Base-by-base conservation (phyloP, 2,888 invertebrate species). In the Gymnosoma rotundatum region DNA sequence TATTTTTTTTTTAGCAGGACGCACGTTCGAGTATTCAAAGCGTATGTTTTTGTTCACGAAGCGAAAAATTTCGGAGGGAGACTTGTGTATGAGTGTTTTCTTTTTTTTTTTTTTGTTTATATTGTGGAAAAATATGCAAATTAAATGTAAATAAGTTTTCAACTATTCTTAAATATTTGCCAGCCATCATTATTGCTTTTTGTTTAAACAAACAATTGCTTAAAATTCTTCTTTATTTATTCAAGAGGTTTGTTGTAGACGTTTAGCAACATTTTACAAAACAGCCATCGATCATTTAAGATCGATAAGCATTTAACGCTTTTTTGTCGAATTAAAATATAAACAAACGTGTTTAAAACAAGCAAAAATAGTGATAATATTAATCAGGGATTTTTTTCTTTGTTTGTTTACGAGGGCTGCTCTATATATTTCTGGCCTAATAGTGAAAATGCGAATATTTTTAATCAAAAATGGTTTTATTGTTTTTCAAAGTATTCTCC, bases 111-210 rank as follows among this genome's bases (percentile, higher is more conserved):
- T 70, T 32, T 45, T 70, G 60, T 76, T 32, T 32, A 38, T 70
- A 58, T 76, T 42, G 42, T 73, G 76, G 56, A 73, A 87, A 90
- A 91, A 90, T 89, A 90, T 90, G 90, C 91, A 91, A 91, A 90
- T 91, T 89, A 89, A 89, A 91, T 90, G 90, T 91, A 90, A 90
- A 90, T 90, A 89, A 90, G 89, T 83, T 86, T 87, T 87, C 88
- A 90, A 89, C 90, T 90, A 90, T 90, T 89, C 87, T 80, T 87
- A 88, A 81, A 81, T 84, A 74, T 84, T 81, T 81, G 52, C 63
- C 73, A 80, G 56, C 25, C 81, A 81, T 81, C 84, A 81, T 84
- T 84, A 84, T 81, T 78, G 81, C 64, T 64, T 74, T 73, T 64
- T 64, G 70, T 73, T 78, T 54, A 8, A 69, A 20, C 45, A 54